phyloP scores from a whole-genome alignment of 2,888 invertebrate species.

The Chalcis sispes region DNA sequence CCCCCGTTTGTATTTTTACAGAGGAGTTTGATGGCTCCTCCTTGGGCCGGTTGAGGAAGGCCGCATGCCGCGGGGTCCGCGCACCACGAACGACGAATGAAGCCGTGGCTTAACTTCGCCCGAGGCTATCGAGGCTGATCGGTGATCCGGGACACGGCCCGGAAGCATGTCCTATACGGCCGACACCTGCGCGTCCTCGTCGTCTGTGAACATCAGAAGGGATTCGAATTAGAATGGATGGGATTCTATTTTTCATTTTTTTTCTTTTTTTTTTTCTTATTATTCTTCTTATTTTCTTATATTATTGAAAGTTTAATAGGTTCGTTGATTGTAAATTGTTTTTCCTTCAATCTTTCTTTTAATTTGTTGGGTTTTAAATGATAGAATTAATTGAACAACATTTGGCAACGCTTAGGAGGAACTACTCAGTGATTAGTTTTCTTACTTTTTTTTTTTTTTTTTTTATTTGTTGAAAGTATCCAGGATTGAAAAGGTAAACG shows the following conservation, averaged over 20 bases:
- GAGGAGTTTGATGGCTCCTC: slow-evolving; percentile 23
- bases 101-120: slow-evolving; percentile 44
- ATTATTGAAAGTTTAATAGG: not conserved
- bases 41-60: slow-evolving; percentile 11
- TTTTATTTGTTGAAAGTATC: not conserved
- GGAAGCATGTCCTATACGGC: slow-evolving; percentile 76
- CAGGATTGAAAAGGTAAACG: not conserved
- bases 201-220: slow-evolving; percentile 77
- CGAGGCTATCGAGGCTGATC: slow-evolving; percentile 46
- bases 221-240: slow-evolving; percentile 45
- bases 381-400: not conserved
- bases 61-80: slow-evolving; percentile 42
- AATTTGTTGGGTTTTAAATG: too few relatives aligned
- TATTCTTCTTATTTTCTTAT: not conserved
- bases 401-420: slow-evolving; percentile 20
- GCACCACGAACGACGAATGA: slow-evolving; percentile 55
- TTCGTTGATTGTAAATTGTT: too few relatives aligned
- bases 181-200: slow-evolving; percentile 83
- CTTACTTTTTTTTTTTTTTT: too few relatives aligned
- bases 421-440: slow-evolving; percentile 10
- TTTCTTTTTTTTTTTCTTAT: slow-evolving; percentile 9
- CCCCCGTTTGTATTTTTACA: slow-evolving; percentile 3
- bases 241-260: not conserved
- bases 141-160: slow-evolving; percentile 54
- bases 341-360: too few relatives aligned